Evolutionary conservation across 2,797 vertebrate species (phyloP).

Genomic region (Ataeniobius toweri): DNA sequence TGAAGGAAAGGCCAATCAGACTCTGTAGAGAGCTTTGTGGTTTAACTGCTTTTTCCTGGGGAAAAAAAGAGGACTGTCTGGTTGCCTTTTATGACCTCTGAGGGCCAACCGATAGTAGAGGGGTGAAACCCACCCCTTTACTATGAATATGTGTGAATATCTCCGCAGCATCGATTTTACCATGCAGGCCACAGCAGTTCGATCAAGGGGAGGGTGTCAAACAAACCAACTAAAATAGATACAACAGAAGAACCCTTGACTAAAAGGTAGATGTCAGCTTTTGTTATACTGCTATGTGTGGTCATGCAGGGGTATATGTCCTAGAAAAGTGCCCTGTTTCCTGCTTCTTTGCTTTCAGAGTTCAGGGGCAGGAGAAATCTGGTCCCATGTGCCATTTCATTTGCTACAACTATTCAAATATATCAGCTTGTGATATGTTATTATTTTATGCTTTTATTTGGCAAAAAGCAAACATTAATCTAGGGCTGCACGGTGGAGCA

Average conservation of each 20-base stretch:
- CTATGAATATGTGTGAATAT: slow-evolving; percentile 16
- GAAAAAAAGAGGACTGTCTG: slow-evolving; percentile 75
- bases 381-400: background rate
- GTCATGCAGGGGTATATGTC: slow-evolving; percentile 12
- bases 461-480: background rate
- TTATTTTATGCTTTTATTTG: background rate
- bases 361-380: no score
- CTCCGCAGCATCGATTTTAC: slow-evolving; percentile 50
- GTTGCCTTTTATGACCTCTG: slow-evolving; percentile 42
- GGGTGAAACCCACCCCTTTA: slow-evolving; percentile 40
- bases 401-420: background rate
- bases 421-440: background rate
- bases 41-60: slow-evolving; percentile 79
- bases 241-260: slow-evolving; percentile 11
- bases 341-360: slow-evolving; percentile 20
- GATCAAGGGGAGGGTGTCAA: slow-evolving; percentile 25
- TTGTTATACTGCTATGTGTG: background rate
- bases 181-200: slow-evolving; percentile 52
- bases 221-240: slow-evolving; percentile 1
- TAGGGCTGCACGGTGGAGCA: no score
- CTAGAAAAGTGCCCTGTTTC: slow-evolving; percentile 12
- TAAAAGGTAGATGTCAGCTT: slow-evolving; percentile 8
- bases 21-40: slow-evolving; percentile 82
- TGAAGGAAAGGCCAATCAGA: slow-evolving; percentile 47
- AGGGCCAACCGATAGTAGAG: slow-evolving; percentile 68